Evolutionary conservation across 1,140 invertebrate genomes (phyloP).

Genomic region (Lepidurus apus): DNA sequence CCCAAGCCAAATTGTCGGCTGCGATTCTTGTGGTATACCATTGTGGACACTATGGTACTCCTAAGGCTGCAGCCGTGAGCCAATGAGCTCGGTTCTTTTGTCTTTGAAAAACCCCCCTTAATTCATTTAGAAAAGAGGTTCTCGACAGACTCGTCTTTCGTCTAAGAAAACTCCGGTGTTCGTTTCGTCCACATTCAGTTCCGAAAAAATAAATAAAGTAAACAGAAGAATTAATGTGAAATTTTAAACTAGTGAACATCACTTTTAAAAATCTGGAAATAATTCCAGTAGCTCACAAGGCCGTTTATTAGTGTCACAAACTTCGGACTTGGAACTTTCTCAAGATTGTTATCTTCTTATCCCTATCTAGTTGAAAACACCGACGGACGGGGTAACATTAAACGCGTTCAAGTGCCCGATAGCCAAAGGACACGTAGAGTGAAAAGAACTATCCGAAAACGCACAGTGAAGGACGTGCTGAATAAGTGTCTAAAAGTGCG

Average conservation of each 20-base stretch:
- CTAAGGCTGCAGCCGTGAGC: neutral
- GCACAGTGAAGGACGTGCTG: neutral
- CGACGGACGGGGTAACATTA: neutral
- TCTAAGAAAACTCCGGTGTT: neutral
- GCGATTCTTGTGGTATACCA: no score
- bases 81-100: conserved; percentile 8
- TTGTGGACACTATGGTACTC: no score
- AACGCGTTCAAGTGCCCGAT: neutral
- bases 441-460: no score
- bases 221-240: neutral
- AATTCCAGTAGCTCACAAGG: neutral
- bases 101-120: neutral
- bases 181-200: neutral
- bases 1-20: no score
- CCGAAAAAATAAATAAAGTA: neutral
- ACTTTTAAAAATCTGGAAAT: no score
- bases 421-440: no score
- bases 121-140: conserved; percentile 10
- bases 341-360: neutral
- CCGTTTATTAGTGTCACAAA: neutral
- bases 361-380: no score
- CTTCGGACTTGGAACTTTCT: neutral
- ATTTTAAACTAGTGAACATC: no score
- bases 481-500: neutral
- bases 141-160: neutral